Percentiles rank a stretch among this genome's conserved stretches.
Conservation (phyloP, 2,113 vertebrate genomes). For the Alectura lathami region DNA sequence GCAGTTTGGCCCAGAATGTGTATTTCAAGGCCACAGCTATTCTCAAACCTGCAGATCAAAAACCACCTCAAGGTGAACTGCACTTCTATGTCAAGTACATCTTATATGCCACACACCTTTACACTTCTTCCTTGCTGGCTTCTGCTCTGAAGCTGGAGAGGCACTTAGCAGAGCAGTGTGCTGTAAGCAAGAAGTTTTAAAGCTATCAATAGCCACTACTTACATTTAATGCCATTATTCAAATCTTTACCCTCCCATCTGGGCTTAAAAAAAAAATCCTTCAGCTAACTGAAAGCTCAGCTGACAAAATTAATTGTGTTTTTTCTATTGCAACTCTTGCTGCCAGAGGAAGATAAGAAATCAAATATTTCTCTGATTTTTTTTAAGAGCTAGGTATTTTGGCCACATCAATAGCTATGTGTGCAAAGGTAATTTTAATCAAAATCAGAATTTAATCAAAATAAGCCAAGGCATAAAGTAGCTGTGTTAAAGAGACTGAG, state of each 20-base stretch:
- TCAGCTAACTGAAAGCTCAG: not conserved
- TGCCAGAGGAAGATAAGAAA: not conserved
- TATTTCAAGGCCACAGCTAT: not conserved
- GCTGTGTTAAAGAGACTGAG: not conserved
- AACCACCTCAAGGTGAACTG: not conserved
- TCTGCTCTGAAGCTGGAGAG: not conserved
- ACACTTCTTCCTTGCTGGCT: not conserved
- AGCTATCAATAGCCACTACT: not conserved
- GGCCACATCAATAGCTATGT: not conserved
- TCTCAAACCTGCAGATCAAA: not conserved
- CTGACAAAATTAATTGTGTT: not conserved
- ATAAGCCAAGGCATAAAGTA: not conserved
- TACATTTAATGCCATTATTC: not conserved
- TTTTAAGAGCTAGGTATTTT: not conserved
- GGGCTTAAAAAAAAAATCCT: not conserved
- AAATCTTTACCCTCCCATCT: not conserved
- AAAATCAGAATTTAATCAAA: not conserved
- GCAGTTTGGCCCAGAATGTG: not conserved
- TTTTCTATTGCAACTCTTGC: not conserved
- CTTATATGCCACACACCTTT: fast-evolving
- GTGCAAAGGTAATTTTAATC: not conserved
- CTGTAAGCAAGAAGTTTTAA: not conserved
- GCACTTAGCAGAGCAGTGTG: not conserved
- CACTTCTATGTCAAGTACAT: not conserved
- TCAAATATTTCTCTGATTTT: not conserved